Evolutionary conservation across 2,113 vertebrate genomes (phyloP), one percentile per base, ranked within the genome.

Genomic region (Murina feae): DNA sequence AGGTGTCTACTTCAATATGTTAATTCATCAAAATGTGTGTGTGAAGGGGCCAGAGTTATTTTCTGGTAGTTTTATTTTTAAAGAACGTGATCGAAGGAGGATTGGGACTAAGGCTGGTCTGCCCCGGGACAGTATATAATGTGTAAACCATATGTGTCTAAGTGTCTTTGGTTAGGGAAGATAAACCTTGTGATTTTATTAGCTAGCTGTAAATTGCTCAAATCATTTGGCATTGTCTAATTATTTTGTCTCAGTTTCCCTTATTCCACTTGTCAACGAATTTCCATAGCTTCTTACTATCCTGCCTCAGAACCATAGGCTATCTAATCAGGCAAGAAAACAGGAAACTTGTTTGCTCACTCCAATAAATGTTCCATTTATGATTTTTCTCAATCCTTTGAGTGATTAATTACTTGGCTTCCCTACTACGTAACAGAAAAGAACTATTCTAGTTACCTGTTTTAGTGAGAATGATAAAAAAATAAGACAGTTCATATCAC

Each of bases 351-450:
- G 85, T 86, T 60, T 60, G 74, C 86, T 92, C 47, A 91, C 3
- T 66, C 28, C 83, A 97, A 49, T 91, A 95, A 97, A 94, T 96
- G 81, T 78, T n/a, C 75, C 60, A 82, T 92, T 88, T 76, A 72
- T 74, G 91, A 94, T 91, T 91, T 97, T 94, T 63, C 88, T 66
- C 66, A 49, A 89, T 44, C 12, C 11, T 71, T 53, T 84, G 25
- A 86, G 35, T 58, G 37, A 35, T 25, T 74, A 39, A 32, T 91
- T 82, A 88, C 23, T 88, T 86, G 63, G 53, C 55, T 92, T 42
- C 25, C 4, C 39, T n/a, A 75, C 5, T 8, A 86, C 8, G 13
- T 55, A 92, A 68, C 16, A 83, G 32, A 91, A 88, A 89, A 91
- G 68, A 76, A 89, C 76, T 51, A 39, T 30, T 86, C 35, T 66